phyloP scores from a whole-genome alignment of 2,113 vertebrate genomes.

The Hydrochoerus hydrochaeris region DNA sequence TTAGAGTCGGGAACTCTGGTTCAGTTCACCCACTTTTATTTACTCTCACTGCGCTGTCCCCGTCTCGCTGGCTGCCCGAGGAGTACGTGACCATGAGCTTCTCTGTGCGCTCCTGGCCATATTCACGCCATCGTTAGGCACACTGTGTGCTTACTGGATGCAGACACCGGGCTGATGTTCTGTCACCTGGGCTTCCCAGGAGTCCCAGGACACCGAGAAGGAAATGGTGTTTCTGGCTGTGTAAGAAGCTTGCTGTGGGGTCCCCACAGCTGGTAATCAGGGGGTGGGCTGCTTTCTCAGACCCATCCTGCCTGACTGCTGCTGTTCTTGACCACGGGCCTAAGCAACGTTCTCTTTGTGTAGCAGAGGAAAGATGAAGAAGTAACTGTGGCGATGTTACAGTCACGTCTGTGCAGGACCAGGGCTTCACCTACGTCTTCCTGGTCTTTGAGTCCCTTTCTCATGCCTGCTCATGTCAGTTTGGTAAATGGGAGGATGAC shows the following conservation, averaged over 20 bases:
- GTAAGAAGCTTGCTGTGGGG: background rate
- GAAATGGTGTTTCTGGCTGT: background rate
- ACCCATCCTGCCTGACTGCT: background rate
- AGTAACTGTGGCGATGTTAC: background rate
- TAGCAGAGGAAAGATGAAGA: background rate
- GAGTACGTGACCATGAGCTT: background rate
- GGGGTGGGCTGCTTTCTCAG: background rate
- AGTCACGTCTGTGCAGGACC: background rate
- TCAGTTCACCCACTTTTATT: background rate
- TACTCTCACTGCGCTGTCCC: background rate
- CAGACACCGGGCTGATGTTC: background rate
- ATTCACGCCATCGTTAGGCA: background rate
- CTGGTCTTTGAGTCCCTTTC: background rate
- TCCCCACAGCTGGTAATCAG: background rate
- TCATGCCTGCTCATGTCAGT: background rate
- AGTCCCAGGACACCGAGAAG: background rate
- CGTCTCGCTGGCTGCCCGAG: background rate
- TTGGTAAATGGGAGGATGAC: background rate
- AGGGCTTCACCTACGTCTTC: background rate
- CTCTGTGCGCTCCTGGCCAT: background rate
- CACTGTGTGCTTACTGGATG: background rate
- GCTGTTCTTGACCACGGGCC: background rate
- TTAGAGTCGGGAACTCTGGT: background rate
- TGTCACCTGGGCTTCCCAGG: conserved; percentile 27
- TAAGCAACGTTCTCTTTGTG: background rate